Percentiles rank a stretch among this genome's conserved stretches.
Evolutionary conservation across 2,888 invertebrate species (phyloP).

Genomic region (Autographa pulchrina): DNA sequence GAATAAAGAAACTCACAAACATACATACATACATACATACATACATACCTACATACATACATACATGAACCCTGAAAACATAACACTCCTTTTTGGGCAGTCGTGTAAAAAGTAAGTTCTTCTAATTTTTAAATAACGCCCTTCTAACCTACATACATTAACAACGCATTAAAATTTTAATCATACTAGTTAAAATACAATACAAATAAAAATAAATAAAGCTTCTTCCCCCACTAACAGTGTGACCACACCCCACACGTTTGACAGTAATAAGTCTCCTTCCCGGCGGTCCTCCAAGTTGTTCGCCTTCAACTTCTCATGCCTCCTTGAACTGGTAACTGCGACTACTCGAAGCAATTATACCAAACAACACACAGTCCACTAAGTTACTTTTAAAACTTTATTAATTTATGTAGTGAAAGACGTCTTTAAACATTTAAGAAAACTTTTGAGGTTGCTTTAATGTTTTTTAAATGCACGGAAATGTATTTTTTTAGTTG

Average conservation of each 20-base stretch:
- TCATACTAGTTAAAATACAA: not conserved
- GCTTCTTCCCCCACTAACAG: constrained; percentile 22
- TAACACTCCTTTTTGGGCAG: too few species aligned
- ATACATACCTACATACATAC: too few species aligned
- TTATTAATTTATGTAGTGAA: constrained; percentile 63
- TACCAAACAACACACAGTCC: constrained; percentile 71
- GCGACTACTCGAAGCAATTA: constrained; percentile 81
- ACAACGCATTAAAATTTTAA: too few species aligned
- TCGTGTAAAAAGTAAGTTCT: too few species aligned
- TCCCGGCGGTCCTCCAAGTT: constrained; percentile 64
- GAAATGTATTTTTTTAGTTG: not conserved
- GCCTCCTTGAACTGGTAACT: constrained; percentile 82
- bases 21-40: too few species aligned
- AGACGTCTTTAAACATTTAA: constrained; percentile 56
- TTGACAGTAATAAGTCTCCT: constrained; percentile 71
- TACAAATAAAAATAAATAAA: not conserved
- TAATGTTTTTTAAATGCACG: constrained; percentile 26
- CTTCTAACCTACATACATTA: too few species aligned
- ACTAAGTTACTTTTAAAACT: constrained; percentile 68
- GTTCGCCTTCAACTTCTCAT: constrained; percentile 71
- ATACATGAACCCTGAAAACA: too few species aligned
- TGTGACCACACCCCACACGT: constrained; percentile 36
- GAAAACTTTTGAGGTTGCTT: constrained; percentile 48
- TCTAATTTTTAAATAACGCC: too few species aligned
- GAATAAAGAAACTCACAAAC: too few species aligned